These are phyloP conservation scores for Pachycephala philippinensis DNA, from an alignment of 2,113 vertebrate species.

Conservation along the genomic window DNA sequence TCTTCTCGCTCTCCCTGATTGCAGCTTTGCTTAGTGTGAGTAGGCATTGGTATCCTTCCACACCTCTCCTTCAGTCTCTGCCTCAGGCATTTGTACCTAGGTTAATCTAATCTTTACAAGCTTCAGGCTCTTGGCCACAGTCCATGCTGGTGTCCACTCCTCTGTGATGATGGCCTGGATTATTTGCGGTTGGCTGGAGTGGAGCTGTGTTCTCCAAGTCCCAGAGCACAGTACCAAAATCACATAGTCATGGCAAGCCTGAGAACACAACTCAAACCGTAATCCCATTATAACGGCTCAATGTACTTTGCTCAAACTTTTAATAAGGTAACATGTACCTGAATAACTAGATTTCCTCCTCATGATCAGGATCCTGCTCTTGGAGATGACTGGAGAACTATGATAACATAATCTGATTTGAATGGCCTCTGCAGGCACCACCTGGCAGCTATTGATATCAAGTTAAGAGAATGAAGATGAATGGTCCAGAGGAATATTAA, in stretches of 20 bases:
- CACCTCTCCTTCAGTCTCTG: background rate
- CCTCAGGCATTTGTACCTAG: conserved; percentile 7
- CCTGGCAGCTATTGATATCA: conserved; percentile 58
- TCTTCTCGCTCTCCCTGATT: background rate
- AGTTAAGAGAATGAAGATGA: conserved; percentile 59
- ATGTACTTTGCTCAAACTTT: conserved; percentile 63
- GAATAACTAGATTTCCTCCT: conserved; percentile 65
- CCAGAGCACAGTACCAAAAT: conserved; percentile 3
- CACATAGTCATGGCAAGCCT: conserved; percentile 24
- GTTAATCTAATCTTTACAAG: background rate
- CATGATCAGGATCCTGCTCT: conserved; percentile 27
- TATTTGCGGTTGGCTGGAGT: background rate
- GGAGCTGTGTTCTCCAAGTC: background rate
- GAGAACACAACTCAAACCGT: conserved; percentile 26
- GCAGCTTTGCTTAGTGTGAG: background rate
- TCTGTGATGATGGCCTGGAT: background rate
- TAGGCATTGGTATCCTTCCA: background rate
- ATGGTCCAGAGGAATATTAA: conserved; percentile 48
- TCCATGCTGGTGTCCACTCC: background rate
- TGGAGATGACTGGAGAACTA: conserved; percentile 43
- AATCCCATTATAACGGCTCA: conserved; percentile 40
- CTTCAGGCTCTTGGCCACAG: background rate
- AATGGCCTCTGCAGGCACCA: conserved; percentile 25
- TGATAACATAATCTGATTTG: conserved; percentile 65
- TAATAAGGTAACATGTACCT: conserved; percentile 63